Base-by-base conservation (phyloP, 2,113 vertebrate species). In the Pseudorasbora parva region DNA sequence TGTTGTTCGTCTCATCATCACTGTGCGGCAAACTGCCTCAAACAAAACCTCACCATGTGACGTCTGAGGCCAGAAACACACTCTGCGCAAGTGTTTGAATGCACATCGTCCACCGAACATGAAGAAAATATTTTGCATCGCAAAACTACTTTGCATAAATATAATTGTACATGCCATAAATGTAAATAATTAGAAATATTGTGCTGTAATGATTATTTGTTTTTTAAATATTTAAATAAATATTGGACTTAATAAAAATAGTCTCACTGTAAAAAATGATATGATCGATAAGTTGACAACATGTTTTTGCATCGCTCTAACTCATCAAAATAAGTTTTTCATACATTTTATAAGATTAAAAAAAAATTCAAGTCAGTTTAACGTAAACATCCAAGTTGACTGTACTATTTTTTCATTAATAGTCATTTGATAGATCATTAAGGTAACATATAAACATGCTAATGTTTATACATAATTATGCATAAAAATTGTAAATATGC, bases 1-100 rank as follows among this genome's bases (percentile, higher is more conserved):
- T 85, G 73, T 84, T 81, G 49, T 87, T 47, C 25, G 51, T 78
- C 27, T 71, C 51, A n/a, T 78, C 71, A 68, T 78, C 75, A 73
- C 64, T 51, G 73, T 75, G 75, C 9, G 43, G 47, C 47, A 49
- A 47, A 47, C 45, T 43, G 62, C 27, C 56, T 57, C 11, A 15
- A 15, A 15, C 0, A 12, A 45, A 72, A 45, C 11, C 33, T 72
- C 33, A 7, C 6, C 17, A 54, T 54, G 2, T 19, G 17, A 33
- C 2, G 5, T 23, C 60, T 21, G 15, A 66, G 30, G 33, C 41
- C 41, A 12, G 68, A 74, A 51, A 75, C 72, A 54, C 8, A 75
- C 43, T 75, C 30, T 43, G 60, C 8, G 4, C 54, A 41, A 43
- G 51, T 14, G 8, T 17, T 17, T 11, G 11, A 21, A 45, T 71